Evolutionary conservation across 2,113 vertebrate species (phyloP), one percentile per base, ranked within the genome.

Genomic region (Coracopsis vasa): DNA sequence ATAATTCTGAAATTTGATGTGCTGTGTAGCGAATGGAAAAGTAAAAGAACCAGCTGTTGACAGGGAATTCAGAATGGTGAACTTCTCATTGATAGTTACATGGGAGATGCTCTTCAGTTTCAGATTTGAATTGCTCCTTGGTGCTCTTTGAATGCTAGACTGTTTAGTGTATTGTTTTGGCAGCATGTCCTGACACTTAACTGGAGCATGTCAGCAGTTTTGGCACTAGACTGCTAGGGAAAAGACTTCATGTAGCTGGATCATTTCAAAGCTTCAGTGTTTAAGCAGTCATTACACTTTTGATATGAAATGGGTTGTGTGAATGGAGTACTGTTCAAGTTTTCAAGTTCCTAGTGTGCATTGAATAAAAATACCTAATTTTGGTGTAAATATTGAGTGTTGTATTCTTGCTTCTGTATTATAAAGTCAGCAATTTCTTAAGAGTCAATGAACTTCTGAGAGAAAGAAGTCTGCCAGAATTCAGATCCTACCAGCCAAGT

Each of bases 111-210:
- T 85, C 64, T 66, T 64, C 17, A n/a, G 50, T 89, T 89, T 90
- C 66, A 53, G 48, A 13, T 45, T 75, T 60, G 64, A 42, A 89
- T 89, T 79, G 70, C 89, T 94, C 33, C 5, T 37, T 85, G 41
- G 64, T 88, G 58, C 1, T 15, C 70, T 92, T 42, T 65, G 77
- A 75, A 82, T 70, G 75, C 54, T 42, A 41, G 61, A 41, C 93
- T 87, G 69, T 86, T 88, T 6, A 62, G 78, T 79, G 4, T 58
- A n/a, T 86, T 94, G 96, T 95, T 90, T 87, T 93, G 93, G 92
- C 92, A 90, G 74, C 60, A 4, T 17, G 71, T 80, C 23, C 48
- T 91, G 89, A 79, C 44, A 25, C 89, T 94, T 86, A 65, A 61
- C 56, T 90, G 87, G 78, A 90, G 79, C 4, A 1, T 75, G 87